Evolutionary conservation across 2,797 vertebrate species (phyloP).

Genomic region (Spea hammondii): DNA sequence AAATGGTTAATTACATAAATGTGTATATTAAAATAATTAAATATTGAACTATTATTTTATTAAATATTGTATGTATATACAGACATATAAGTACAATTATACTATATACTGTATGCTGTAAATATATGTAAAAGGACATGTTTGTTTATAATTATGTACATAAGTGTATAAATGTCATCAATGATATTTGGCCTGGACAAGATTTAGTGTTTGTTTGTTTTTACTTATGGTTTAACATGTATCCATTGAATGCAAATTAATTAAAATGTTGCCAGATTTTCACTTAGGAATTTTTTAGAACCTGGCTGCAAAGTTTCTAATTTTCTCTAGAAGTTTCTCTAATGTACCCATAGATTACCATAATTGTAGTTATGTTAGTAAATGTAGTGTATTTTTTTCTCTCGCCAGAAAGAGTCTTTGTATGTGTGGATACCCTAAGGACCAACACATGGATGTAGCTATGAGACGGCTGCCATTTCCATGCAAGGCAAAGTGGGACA

Average conservation of each 20-base stretch:
- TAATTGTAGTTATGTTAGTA: not conserved
- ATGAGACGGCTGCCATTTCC: constrained; percentile 67
- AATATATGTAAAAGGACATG: no score
- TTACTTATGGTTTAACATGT: no score
- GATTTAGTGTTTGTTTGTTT: no score
- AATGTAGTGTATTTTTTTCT: not conserved
- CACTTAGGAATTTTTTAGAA: not conserved
- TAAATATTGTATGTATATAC: no score
- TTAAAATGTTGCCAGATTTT: not conserved
- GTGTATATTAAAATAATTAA: no score
- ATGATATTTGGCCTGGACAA: no score
- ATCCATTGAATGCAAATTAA: not conserved
- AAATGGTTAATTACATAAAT: no score
- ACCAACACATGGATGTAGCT: constrained; percentile 74
- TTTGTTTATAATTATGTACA: no score
- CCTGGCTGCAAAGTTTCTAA: not conserved
- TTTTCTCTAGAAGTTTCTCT: not conserved
- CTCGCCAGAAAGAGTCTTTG: constrained; percentile 73
- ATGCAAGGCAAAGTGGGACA: constrained; percentile 74
- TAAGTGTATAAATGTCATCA: no score
- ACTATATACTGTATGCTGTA: no score
- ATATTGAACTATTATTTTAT: no score
- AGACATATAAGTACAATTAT: no score
- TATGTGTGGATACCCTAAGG: constrained; percentile 77
- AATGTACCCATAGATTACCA: not conserved